Evolutionary conservation across 92 coral and sea anemone genomes (phyloP), one percentile per base, ranked within the genome.

Genomic region (Siderastrea siderea): DNA sequence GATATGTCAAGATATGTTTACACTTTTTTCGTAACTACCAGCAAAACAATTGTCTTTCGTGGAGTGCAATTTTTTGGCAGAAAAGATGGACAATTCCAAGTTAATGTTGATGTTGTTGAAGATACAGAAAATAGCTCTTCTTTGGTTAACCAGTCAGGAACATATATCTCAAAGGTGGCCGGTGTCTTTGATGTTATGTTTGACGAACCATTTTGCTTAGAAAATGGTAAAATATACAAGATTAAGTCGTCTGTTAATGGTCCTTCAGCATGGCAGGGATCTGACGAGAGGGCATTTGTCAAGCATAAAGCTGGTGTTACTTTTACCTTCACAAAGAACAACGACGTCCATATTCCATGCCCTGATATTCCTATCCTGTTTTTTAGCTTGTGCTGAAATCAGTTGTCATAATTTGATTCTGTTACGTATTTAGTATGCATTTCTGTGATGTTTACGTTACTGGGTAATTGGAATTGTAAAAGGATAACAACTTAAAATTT

Each of bases 121-220:
- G 74, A 38, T 44, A 68, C 45, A 4, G 47, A 38, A 17, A 5
- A 4, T 12, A 38, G 74, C 47, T n/a, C 46, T 68, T 60, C 65
- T 4, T 46, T 68, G 74, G 46, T 46, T 3, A 5, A 38, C 3
- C 47, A 68, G 15, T 68, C 74, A 38, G 74, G 74, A 5, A 5
- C 47, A 3, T 68, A 68, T 68, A 6, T 38, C 50, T 68, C 74
- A 14, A 17, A 60, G 38, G 38, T 26, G 38, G 38, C 38, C 15
- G 63, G 9, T 68, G 74, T 38, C 17, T 68, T 68, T 68, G 74
- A 68, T 68, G 74, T 68, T 3, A 12, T 68, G 12, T 68, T 68
- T 46, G 13, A 68, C 50, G 9, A 46, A 38, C 74, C 74, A 17
- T 5, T 68, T 38, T 13, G 46, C 17, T 17, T 68, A 13, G 50